These are phyloP conservation scores for Amazona guildingii DNA, from an alignment of 2,113 vertebrate genomes.

Conservation along the genomic window DNA sequence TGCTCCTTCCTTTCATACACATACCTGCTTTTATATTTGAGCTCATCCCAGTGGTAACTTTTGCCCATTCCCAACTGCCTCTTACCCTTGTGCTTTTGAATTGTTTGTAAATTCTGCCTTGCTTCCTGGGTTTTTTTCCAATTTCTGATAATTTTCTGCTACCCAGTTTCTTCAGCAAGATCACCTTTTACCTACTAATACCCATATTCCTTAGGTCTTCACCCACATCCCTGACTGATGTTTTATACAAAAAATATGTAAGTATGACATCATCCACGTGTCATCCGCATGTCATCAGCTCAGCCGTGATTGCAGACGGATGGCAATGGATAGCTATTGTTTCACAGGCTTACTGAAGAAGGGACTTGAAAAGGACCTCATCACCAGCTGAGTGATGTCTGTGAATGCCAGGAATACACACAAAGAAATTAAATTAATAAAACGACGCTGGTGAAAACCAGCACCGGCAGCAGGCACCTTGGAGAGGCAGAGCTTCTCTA, in stretches of 20 bases:
- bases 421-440: neutral
- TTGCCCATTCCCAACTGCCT: neutral
- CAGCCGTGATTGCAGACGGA: neutral
- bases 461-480: neutral
- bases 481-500: neutral
- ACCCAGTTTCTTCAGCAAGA: neutral
- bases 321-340: neutral
- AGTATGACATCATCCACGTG: neutral
- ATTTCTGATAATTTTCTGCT: neutral
- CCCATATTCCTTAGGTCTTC: neutral
- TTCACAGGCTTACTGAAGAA: neutral
- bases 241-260: neutral
- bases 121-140: neutral
- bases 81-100: neutral
- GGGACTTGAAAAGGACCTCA: neutral
- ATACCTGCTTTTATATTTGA: neutral
- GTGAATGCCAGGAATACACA: neutral
- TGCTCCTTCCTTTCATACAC: neutral
- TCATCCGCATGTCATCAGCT: neutral
- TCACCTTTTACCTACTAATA: neutral
- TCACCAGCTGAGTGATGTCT: neutral
- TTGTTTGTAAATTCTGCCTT: neutral
- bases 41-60: neutral
- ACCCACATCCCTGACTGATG: neutral
- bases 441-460: neutral